Percentiles rank a stretch among this genome's conserved stretches.
phyloP scores from a whole-genome alignment of 2,113 vertebrate genomes.

The Noctilio leporinus region DNA sequence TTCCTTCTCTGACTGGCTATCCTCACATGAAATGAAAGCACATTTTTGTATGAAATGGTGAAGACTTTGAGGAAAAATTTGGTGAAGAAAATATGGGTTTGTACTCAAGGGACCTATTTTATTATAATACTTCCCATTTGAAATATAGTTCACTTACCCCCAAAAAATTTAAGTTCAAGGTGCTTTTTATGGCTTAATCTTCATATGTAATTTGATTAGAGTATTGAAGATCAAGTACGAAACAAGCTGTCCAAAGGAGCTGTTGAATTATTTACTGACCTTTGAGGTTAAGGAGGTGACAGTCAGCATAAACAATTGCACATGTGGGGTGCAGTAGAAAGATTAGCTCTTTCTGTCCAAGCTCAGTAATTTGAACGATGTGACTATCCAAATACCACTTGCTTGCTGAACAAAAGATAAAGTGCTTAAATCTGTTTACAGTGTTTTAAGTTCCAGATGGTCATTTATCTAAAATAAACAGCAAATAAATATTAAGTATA shows the following conservation, averaged over 20 bases:
- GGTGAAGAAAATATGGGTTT: not conserved
- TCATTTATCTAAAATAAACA: conserved; percentile 38
- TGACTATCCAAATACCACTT: conserved; percentile 9
- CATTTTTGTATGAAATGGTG: not conserved
- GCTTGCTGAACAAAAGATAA: conserved; percentile 32
- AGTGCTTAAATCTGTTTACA: conserved; percentile 8
- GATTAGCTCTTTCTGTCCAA: not conserved
- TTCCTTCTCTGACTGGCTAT: not conserved
- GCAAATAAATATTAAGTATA: not conserved
- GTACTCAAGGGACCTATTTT: not conserved
- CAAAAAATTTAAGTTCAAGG: not conserved
- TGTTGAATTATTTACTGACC: conserved; percentile 1
- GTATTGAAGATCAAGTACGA: not conserved
- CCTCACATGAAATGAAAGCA: not conserved
- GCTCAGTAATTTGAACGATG: not conserved
- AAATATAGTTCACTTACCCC: not conserved
- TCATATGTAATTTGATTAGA: conserved; percentile 27
- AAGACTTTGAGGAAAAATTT: not conserved
- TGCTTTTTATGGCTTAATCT: not conserved
- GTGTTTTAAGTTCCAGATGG: not conserved
- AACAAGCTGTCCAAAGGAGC: not conserved
- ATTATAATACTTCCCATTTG: not conserved
- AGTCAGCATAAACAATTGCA: not conserved
- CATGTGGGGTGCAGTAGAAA: not conserved
- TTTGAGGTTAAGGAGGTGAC: not conserved